Conservation (phyloP, 2,888 invertebrate genomes). For the Agrotis exclamationis region DNA sequence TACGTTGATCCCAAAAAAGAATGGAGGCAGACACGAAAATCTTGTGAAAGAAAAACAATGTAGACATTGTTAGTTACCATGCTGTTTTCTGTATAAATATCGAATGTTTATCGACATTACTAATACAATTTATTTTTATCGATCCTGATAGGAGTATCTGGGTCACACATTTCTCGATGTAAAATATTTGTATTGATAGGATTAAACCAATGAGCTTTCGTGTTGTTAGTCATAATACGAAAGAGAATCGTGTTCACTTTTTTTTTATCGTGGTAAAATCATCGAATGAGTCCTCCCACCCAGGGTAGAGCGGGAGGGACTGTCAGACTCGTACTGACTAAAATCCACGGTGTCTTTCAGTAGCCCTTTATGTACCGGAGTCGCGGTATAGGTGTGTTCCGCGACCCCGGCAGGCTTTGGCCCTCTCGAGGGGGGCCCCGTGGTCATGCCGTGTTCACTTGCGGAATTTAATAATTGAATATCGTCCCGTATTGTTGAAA, state of each 20-base stretch:
- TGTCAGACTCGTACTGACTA: too few species aligned
- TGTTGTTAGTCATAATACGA: not conserved
- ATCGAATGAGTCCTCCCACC: too few species aligned
- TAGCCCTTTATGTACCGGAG: too few species aligned
- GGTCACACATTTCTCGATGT: slow-evolving; percentile 58
- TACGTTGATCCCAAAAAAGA: not conserved
- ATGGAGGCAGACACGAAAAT: not conserved
- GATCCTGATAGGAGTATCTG: slow-evolving; percentile 59
- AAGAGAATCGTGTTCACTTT: not conserved
- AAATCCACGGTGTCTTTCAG: too few species aligned
- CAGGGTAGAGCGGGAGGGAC: too few species aligned
- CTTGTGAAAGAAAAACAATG: not conserved
- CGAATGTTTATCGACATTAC: slow-evolving; percentile 15
- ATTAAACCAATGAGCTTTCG: slow-evolving; percentile 16
- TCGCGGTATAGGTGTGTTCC: too few species aligned
- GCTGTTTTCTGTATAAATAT: slow-evolving; percentile 14
- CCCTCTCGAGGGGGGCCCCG: too few species aligned
- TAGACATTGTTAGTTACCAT: not conserved
- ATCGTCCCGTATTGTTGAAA: too few species aligned
- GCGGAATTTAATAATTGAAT: not conserved
- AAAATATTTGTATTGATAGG: slow-evolving; percentile 36
- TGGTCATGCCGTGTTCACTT: not conserved
- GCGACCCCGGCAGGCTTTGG: too few species aligned
- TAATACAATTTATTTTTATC: slow-evolving; percentile 57
- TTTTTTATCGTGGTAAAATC: too few species aligned